Base-by-base conservation (phyloP, 2,888 invertebrate genomes). In the Parnassius smintheus region DNA sequence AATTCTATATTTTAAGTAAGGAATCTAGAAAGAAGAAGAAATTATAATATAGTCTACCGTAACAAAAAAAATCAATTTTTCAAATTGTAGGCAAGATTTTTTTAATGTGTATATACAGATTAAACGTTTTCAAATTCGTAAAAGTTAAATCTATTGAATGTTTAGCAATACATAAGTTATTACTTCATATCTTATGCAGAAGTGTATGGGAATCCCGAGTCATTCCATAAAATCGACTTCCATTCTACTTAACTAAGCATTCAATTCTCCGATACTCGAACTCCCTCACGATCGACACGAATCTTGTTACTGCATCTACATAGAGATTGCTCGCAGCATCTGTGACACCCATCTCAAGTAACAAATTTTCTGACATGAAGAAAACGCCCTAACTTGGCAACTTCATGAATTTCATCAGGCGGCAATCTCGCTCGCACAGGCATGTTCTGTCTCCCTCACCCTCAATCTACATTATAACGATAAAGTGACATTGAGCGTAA, bases 401-500 rank as follows among this genome's bases (percentile, higher is more conserved):
- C 81, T 84, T 85, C 83, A 85, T 85, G 85, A 85, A 83, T 86
- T 83, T 85, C 81, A 84, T 83, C 83, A 81, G 71, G 69, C 65
- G 54, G 25, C 58, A 65, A 22, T 82, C 72, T 59, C 56, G 64
- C 56, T 63, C 66, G 51, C 52, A 11, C 68, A 11, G 12, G 45
- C 53, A 41, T 45, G 9, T 35, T 13, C 56, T 50, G 22, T 73
- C 71, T 64, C 71, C 11, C 68, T 72, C 73, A 53, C 68, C 68
- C 72, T 65, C 74, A 86, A 88, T 88, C 83, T 86, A 81, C 85
- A 86, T 88, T 88, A 87, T 83, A 79, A 80, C 87, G 83, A 87
- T 87, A 87, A 86, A 86, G 82, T 82, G 85, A 86, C 86, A 87
- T 87, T 83, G 85, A 83, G 86, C 88, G 84, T 86, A 81, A 87